Base-by-base conservation (phyloP, 92 coral and sea anemone genomes). In the Epizoanthus scotinus region DNA sequence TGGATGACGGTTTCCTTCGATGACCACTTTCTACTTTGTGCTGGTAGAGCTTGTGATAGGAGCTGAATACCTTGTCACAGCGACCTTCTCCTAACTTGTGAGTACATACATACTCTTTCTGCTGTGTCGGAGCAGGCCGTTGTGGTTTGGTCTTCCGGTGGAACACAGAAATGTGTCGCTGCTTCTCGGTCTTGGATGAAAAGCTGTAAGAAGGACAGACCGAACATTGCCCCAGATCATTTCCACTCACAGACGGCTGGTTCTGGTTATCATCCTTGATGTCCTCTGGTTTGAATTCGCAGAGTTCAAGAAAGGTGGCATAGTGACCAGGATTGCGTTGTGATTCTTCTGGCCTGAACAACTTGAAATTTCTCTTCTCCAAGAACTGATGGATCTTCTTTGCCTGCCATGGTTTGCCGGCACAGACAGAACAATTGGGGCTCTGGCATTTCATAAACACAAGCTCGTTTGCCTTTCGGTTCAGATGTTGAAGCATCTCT, bases 301-400 rank as follows among this genome's bases (percentile, higher is more conserved):
- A 86, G 40, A 74, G 68, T 19, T 86, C 86, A 78, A 86, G 54
- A 61, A 86, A 86, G 67, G 89, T 81, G 71, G 67, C 75, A 34
- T 59, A 86, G 65, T 81, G 86, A 21, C 86, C 83, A 72, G 83
- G 72, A 28, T 81, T 69, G 28, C 22, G 4, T 0, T 38, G 66
- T 38, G 58, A 60, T 67, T 69, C 82, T 40, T 71, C 58, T 27
- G 90, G 90, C 53, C 64, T 77, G 24, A 82, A 59, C 19, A 82
- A 22, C 22, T 36, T 70, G 57, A 70, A 70, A 3, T 36, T 15
- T 18, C 24, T 15, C 17, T 70, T 8, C n/a, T 36, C 17, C 3
- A 70, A 58, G 19, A 70, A 70, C 19, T 27, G 2, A 1, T 2
- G 22, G 0, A 12, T 20, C 22, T 20, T 14, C 60, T 55, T 15